Base-by-base conservation (phyloP, 2,888 invertebrate species). In the Eupithecia vulgata region DNA sequence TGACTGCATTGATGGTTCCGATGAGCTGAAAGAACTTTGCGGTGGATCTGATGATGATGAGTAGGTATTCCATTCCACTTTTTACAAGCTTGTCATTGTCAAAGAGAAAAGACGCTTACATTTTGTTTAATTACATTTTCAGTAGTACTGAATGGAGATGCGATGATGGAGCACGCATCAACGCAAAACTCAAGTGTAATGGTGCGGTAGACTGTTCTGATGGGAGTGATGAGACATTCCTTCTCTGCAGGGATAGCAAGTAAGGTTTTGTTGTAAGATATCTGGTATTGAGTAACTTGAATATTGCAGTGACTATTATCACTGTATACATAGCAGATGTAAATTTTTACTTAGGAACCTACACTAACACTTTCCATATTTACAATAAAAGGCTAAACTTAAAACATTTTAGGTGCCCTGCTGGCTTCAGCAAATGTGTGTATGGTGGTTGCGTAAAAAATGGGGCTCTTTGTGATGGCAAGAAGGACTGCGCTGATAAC, bases 141-240 rank as follows among this genome's bases (percentile, higher is more conserved):
- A 64, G 64, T 64, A 37, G 37, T 21, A 37, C 17, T 12, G 37
- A 37, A 37, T 72, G 68, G 72, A 30, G 17, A 42, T 75, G 75
- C 61, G 64, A 68, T 10, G 74, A 78, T 48, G 78, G 76, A 15
- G 70, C 71, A 17, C 72, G 75, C 13, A 75, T 78, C 57, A 15
- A 52, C 10, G 48, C 67, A 8, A 68, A 35, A 6, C n/a, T 45
- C 0, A 75, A 73, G 66, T 78, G 78, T 35, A 52, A 78, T 25
- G 78, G 78, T 13, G 70, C 21, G 0, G 65, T 30, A 1, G 42
- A 79, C 67, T 79, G 79, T 37, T 57, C 70, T 1, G 79, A 79
- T 30, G 67, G 57, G 6, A 79, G 77, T 52, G 77, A 79, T 40
- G 79, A 79, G 48, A 74, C 74, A 35, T 77, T 76, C 34, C 35